These are phyloP conservation scores for Cyanoderma ruficeps DNA, from an alignment of 2,113 vertebrate species.

Conservation along the genomic window DNA sequence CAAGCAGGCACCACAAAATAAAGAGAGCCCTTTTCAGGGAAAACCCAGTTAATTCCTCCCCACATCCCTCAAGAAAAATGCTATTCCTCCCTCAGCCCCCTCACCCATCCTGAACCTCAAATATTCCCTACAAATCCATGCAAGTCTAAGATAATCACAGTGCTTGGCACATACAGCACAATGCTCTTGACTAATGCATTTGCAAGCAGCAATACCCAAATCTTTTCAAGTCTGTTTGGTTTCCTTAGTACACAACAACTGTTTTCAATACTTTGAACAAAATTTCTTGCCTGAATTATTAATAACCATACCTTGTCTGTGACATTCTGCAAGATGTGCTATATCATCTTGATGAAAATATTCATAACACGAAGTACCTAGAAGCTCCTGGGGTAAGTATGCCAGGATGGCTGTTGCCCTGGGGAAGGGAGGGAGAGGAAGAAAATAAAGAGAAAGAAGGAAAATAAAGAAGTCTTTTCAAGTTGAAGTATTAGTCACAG, in stretches of 20 bases:
- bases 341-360: conserved; percentile 99
- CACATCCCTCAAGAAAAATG: not conserved
- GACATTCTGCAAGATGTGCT: conserved; percentile 93
- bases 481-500: not conserved
- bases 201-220: not conserved
- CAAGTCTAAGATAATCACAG: not conserved
- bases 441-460: not conserved
- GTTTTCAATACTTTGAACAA: not conserved
- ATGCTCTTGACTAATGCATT: not conserved
- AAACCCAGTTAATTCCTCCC: not conserved
- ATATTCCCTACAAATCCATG: not conserved
- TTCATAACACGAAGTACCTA: conserved; percentile 98
- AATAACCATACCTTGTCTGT: conserved; percentile 87
- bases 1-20: not conserved
- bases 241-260: not conserved
- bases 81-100: not conserved
- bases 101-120: not conserved
- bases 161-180: not conserved
- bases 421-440: not conserved
- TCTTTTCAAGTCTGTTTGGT: not conserved
- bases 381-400: conserved; percentile 96
- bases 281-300: not conserved
- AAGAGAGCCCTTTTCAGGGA: not conserved
- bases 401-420: conserved; percentile 96
- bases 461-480: not conserved